These are phyloP conservation scores for Xestia xanthographa DNA, from an alignment of 2,888 invertebrate genomes.

Conservation along the genomic window DNA sequence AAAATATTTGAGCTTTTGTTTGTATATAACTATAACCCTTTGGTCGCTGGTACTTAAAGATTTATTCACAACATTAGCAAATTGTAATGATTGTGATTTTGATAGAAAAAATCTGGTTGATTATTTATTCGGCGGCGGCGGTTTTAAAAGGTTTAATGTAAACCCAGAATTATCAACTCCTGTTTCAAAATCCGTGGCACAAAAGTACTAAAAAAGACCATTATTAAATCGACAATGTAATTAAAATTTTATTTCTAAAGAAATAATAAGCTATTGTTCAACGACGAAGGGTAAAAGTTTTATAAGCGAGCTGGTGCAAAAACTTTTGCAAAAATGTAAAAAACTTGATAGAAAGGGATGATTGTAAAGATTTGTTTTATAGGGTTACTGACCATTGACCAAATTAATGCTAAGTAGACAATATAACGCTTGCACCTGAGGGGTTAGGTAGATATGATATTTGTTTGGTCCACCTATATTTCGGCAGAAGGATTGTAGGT, in stretches of 20 bases:
- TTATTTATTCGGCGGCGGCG: background rate
- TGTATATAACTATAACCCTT: background rate
- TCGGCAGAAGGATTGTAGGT: background rate
- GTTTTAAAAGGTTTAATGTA: background rate
- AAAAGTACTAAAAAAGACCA: background rate
- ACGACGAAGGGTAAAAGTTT: slow-evolving; percentile 24
- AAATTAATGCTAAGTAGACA: background rate
- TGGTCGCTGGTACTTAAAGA: background rate
- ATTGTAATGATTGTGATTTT: background rate
- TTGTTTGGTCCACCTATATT: background rate
- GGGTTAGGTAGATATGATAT: background rate
- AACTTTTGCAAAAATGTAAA: slow-evolving; percentile 3
- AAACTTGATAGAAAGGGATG: background rate
- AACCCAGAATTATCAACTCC: background rate
- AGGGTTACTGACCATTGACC: background rate
- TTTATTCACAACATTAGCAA: background rate
- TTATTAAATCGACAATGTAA: slow-evolving; percentile 43
- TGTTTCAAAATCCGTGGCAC: background rate
- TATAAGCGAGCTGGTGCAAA: background rate
- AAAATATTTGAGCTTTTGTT: slow-evolving; percentile 6
- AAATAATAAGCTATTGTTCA: slow-evolving; percentile 40
- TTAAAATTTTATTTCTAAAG: slow-evolving; percentile 34
- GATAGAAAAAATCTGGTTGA: background rate
- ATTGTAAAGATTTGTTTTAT: background rate
- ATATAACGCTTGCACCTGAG: background rate